phyloP scores from a whole-genome alignment of 2,797 vertebrate species.

The Gambusia yucatana region DNA sequence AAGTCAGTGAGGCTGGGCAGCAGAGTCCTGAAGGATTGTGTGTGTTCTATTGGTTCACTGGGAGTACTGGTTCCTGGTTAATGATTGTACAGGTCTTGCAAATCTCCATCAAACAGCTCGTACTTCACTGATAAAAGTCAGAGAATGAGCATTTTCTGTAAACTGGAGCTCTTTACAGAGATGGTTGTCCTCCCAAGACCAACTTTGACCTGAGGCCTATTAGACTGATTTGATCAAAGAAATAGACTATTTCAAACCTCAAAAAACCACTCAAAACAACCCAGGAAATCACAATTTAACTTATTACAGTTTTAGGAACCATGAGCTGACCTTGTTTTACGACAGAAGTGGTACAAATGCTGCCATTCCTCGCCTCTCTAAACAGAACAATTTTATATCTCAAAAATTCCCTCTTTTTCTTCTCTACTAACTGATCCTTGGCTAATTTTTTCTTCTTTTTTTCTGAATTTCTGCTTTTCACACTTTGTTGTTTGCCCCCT shows the following conservation, averaged over 20 bases:
- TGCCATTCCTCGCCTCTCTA: neutral
- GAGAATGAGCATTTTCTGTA: conserved; percentile 22
- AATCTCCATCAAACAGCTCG: conserved; percentile 5
- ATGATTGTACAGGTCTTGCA: conserved; percentile 28
- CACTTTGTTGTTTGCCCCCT: neutral
- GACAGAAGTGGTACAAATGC: neutral
- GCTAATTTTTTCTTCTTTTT: conserved; percentile 6
- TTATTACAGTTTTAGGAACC: neutral
- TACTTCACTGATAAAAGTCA: conserved; percentile 22
- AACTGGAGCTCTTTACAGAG: neutral
- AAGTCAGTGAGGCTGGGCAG: conserved; percentile 35
- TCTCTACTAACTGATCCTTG: neutral
- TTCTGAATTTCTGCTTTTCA: neutral
- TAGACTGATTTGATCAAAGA: conserved; percentile 10
- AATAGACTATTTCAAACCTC: too few species aligned
- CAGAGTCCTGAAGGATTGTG: conserved; percentile 17
- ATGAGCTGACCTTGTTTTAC: neutral
- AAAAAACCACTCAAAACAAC: too few species aligned
- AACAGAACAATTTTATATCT: neutral
- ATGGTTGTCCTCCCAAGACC: conserved; percentile 8
- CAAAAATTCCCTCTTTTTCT: neutral
- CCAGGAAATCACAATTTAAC: neutral
- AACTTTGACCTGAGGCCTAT: conserved; percentile 27
- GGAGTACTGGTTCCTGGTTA: conserved; percentile 27
- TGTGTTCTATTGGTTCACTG: conserved; percentile 18